phyloP scores from a whole-genome alignment of 2,113 vertebrate genomes.

The Vombatus ursinus region DNA sequence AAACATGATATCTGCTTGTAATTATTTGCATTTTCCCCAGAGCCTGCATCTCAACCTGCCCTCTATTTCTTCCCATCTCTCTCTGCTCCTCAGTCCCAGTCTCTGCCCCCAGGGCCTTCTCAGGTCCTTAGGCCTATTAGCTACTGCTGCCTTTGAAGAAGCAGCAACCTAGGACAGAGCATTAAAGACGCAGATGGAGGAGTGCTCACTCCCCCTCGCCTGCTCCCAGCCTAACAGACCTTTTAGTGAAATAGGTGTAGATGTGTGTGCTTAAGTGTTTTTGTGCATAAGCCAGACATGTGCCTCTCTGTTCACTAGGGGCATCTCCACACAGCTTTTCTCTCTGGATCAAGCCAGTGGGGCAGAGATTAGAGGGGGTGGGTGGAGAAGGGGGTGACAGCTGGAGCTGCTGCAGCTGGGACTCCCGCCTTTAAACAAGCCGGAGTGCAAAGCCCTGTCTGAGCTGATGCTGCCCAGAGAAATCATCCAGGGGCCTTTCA shows the following conservation, averaged over 20 bases:
- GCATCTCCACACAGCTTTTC: neutral
- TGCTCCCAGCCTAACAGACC: neutral
- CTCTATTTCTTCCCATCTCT: neutral
- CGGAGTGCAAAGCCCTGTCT: neutral
- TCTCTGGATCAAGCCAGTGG: neutral
- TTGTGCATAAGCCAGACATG: neutral
- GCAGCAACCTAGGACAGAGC: neutral
- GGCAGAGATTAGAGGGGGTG: neutral
- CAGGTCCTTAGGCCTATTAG: neutral
- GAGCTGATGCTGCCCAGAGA: neutral
- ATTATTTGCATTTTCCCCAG: neutral
- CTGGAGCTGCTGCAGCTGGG: neutral
- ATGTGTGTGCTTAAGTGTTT: neutral
- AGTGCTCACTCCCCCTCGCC: neutral
- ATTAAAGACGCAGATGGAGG: neutral
- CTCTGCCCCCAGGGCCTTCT: neutral
- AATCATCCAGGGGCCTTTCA: neutral
- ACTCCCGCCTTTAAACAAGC: neutral
- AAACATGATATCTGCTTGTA: neutral
- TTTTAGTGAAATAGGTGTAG: neutral
- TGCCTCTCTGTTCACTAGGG: neutral
- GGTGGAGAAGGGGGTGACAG: neutral
- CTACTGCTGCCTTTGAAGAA: neutral
- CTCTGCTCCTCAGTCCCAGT: neutral
- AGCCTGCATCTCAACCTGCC: neutral